phyloP scores from a whole-genome alignment of 2,888 invertebrate genomes.

The Yponomeuta evonymella region DNA sequence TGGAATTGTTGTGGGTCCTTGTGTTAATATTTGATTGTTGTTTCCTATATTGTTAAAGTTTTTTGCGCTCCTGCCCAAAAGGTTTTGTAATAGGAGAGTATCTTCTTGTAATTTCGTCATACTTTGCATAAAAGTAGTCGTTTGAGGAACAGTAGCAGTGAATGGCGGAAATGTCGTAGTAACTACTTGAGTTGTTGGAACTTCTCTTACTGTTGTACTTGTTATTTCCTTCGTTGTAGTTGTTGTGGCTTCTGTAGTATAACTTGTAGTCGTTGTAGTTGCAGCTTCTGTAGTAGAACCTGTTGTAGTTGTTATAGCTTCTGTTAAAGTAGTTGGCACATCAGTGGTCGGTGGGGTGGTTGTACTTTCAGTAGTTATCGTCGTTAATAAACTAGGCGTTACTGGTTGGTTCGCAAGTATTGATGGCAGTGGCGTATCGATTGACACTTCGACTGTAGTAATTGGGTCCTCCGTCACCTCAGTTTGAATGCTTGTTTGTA shows the following conservation, averaged over 20 bases:
- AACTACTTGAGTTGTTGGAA: slow-evolving; percentile 20
- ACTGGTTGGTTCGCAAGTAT: slow-evolving; percentile 21
- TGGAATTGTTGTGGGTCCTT: slow-evolving; percentile 16
- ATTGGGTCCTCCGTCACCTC: slow-evolving; percentile 33
- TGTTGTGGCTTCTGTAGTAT: slow-evolving; percentile 26
- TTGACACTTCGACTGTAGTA: slow-evolving; percentile 31
- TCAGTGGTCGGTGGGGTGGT: slow-evolving; percentile 17
- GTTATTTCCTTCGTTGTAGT: slow-evolving; percentile 20
- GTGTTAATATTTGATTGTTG: slow-evolving; percentile 12
- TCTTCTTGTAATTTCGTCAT: slow-evolving; percentile 50
- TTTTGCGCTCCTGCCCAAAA: slow-evolving; percentile 2
- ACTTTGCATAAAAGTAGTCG: slow-evolving; percentile 28
- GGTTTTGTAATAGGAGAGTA: slow-evolving; percentile 38
- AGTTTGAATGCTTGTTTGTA: slow-evolving; percentile 33
- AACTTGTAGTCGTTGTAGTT: slow-evolving; percentile 24
- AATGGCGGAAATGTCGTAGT: not conserved
- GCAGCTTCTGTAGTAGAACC: slow-evolving; percentile 26
- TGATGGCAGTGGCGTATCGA: slow-evolving; percentile 30
- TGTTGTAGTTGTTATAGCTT: slow-evolving; percentile 24
- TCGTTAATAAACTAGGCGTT: slow-evolving; percentile 23
- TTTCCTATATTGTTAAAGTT: slow-evolving; percentile 24
- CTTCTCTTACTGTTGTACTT: slow-evolving; percentile 24
- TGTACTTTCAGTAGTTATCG: slow-evolving; percentile 24
- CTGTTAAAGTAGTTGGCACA: slow-evolving; percentile 24
- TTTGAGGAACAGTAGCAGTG: slow-evolving; percentile 25